Conservation (phyloP, 1,140 invertebrate species). For the Zaprionus taronus region DNA sequence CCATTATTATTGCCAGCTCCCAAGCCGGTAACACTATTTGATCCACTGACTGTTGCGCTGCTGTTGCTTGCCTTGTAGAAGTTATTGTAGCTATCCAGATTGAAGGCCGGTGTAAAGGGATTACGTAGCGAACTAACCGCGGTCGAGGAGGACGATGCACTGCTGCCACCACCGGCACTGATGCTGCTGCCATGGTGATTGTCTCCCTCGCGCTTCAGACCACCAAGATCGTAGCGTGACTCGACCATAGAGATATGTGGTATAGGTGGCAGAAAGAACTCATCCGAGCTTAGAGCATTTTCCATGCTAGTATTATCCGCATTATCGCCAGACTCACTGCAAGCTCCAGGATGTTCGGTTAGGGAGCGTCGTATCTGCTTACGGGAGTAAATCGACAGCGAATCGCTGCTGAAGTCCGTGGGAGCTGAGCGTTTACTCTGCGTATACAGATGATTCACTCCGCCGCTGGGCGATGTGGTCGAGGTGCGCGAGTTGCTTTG, state of each 20-base stretch:
- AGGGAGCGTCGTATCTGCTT: constrained; percentile 72
- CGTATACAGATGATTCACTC: constrained; percentile 48
- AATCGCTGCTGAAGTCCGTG: constrained; percentile 69
- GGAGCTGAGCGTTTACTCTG: constrained; percentile 57
- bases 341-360: constrained; percentile 52
- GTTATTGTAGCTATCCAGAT: constrained; percentile 75
- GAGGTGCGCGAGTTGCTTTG: constrained; percentile 53
- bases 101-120: constrained; percentile 64
- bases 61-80: constrained; percentile 68
- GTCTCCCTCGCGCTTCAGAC: constrained; percentile 73
- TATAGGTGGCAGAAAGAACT: constrained; percentile 80
- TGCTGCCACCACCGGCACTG: constrained; percentile 25
- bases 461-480: constrained; percentile 55
- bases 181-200: constrained; percentile 44
- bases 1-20: constrained; percentile 36
- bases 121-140: constrained; percentile 48
- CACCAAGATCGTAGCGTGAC: constrained; percentile 73
- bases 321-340: constrained; percentile 62
- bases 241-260: constrained; percentile 82
- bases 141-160: constrained; percentile 46
- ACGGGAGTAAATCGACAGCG: constrained; percentile 75
- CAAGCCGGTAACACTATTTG: constrained; percentile 35
- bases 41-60: constrained; percentile 41
- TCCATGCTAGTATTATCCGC: constrained; percentile 69
- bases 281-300: constrained; percentile 66